These are phyloP conservation scores for Biston betularia DNA, from an alignment of 2,888 invertebrate species.

Conservation along the genomic window DNA sequence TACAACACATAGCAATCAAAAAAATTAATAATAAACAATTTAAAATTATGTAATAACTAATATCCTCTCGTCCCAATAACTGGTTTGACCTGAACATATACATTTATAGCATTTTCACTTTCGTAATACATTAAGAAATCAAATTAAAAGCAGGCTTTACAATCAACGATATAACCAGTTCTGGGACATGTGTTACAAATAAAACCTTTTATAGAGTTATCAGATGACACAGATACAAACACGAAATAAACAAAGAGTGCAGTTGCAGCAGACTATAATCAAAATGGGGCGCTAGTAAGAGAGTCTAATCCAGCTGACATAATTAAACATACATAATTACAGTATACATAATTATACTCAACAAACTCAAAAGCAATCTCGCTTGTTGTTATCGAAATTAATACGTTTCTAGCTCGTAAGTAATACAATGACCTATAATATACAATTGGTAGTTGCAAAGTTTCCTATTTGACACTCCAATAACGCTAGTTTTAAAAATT, in stretches of 20 bases:
- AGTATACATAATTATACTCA: slow-evolving; percentile 15
- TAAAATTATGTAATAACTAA: slow-evolving; percentile 41
- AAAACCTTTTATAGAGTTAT: slow-evolving; percentile 32
- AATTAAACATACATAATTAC: no score
- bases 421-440: neutral
- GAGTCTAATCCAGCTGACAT: no score
- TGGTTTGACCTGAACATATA: slow-evolving; percentile 42
- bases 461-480: slow-evolving; percentile 1
- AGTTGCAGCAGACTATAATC: slow-evolving; percentile 13
- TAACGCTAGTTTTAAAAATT: neutral
- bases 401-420: slow-evolving; percentile 5
- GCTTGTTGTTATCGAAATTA: slow-evolving; percentile 27
- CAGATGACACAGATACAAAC: slow-evolving; percentile 32
- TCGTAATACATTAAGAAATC: slow-evolving; percentile 41
- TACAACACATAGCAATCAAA: slow-evolving; percentile 21
- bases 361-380: slow-evolving; percentile 19
- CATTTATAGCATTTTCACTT: slow-evolving; percentile 38
- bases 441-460: neutral
- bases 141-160: slow-evolving; percentile 29
- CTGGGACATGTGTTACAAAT: slow-evolving; percentile 16
- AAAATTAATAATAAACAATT: slow-evolving; percentile 37
- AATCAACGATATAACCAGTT: slow-evolving; percentile 25
- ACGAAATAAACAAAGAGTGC: slow-evolving; percentile 19
- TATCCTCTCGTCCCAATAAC: slow-evolving; percentile 43
- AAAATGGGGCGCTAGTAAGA: slow-evolving; percentile 13